Evolutionary conservation across 2,113 vertebrate species (phyloP).

Genomic region (Ammodytes dubius): DNA sequence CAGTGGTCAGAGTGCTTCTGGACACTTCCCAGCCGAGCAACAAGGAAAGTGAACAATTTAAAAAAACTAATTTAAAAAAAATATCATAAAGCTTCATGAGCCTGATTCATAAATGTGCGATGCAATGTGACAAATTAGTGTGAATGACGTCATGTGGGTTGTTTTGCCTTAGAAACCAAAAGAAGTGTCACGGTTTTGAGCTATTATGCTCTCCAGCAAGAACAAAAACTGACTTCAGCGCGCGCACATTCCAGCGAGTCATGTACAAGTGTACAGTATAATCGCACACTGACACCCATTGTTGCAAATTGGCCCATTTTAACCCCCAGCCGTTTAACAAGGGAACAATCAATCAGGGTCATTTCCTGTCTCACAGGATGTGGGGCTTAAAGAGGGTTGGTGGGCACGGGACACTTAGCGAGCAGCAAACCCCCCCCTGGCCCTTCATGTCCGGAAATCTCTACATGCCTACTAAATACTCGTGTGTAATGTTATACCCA

Average conservation of each 20-base stretch:
- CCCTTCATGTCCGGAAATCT: constrained; percentile 49
- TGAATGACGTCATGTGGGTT: too few species aligned
- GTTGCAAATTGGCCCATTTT: constrained; percentile 68
- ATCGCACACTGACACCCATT: constrained; percentile 50
- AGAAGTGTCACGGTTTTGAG: not conserved
- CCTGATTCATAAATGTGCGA: too few species aligned
- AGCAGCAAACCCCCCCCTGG: not conserved
- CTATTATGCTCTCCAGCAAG: not conserved
- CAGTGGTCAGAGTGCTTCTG: constrained; percentile 33
- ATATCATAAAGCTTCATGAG: too few species aligned
- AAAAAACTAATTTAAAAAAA: too few species aligned
- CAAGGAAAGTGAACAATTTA: not conserved
- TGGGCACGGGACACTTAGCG: constrained; percentile 39
- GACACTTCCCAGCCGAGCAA: not conserved
- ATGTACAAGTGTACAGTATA: constrained; percentile 1
- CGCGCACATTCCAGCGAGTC: not conserved
- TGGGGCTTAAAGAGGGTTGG: constrained; percentile 47
- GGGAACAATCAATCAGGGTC: constrained; percentile 63
- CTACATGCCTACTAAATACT: constrained; percentile 20
- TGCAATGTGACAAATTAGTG: too few species aligned
- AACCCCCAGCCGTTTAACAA: constrained; percentile 54
- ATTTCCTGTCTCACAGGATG: constrained; percentile 77
- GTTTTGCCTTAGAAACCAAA: too few species aligned
- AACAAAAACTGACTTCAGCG: not conserved
- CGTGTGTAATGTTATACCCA: constrained; percentile 13